Conservation (phyloP, 2,113 vertebrate species). For the Turdus rufiventris region DNA sequence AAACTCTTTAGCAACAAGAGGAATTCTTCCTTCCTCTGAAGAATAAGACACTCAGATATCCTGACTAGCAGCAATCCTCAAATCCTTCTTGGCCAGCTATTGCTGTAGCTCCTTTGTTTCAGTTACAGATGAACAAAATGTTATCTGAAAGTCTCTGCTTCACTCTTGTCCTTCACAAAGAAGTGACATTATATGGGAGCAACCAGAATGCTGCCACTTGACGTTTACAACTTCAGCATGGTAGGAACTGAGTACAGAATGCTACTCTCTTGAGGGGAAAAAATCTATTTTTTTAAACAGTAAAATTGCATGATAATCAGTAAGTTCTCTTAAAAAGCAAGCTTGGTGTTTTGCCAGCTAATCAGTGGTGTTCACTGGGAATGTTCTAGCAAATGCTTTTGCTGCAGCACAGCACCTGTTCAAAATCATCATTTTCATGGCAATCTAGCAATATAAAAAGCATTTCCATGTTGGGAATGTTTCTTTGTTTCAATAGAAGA, state of each 20-base stretch:
- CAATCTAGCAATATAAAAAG: neutral
- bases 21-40: neutral
- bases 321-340: neutral
- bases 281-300: neutral
- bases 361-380: neutral
- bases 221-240: neutral
- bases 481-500: neutral
- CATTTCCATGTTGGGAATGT: neutral
- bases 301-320: neutral
- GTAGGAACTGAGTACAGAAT: neutral
- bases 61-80: neutral
- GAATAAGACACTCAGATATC: neutral
- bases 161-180: neutral
- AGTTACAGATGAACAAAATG: neutral
- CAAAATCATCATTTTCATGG: neutral
- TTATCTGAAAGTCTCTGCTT: neutral
- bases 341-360: constrained; percentile 7
- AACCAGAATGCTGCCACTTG: neutral
- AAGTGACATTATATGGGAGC: neutral
- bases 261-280: neutral
- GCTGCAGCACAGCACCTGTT: neutral
- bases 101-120: neutral
- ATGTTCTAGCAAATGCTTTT: neutral
- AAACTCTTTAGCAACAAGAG: neutral
- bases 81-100: neutral